phyloP scores from a whole-genome alignment of 2,113 vertebrate genomes.

The Ciconia maguari region DNA sequence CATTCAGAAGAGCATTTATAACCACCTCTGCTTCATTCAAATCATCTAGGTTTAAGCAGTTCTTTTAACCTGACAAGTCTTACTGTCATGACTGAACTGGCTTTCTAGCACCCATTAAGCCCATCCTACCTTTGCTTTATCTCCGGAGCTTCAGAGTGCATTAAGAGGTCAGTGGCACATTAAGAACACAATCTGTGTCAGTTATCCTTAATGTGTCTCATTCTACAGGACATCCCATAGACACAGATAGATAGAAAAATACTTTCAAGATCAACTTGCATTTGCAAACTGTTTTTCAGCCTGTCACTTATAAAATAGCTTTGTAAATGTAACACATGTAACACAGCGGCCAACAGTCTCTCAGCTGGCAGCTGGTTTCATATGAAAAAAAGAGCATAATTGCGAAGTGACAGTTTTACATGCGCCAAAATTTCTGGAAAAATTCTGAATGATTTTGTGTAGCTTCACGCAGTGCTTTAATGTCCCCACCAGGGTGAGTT shows the following conservation, averaged over 20 bases:
- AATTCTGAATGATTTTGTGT: constrained; percentile 2
- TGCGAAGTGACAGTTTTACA: neutral
- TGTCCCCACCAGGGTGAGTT: neutral
- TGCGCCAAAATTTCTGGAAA: neutral
- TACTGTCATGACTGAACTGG: neutral
- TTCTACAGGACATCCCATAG: neutral
- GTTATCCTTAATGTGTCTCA: neutral
- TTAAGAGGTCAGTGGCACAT: neutral
- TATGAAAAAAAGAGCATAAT: neutral
- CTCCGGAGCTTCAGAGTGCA: neutral
- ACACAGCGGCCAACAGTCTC: neutral
- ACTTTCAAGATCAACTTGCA: neutral
- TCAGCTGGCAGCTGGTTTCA: neutral
- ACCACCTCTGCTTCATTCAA: neutral
- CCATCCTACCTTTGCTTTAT: neutral
- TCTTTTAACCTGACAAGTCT: neutral
- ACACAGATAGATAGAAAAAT: neutral
- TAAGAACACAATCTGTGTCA: neutral
- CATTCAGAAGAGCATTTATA: neutral
- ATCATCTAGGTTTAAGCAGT: neutral
- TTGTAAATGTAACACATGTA: neutral
- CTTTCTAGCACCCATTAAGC: neutral
- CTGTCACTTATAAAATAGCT: neutral
- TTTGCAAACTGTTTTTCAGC: neutral
- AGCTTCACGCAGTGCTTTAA: neutral